Base-by-base conservation (phyloP, 2,113 vertebrate genomes). In the Antechinus flavipes region DNA sequence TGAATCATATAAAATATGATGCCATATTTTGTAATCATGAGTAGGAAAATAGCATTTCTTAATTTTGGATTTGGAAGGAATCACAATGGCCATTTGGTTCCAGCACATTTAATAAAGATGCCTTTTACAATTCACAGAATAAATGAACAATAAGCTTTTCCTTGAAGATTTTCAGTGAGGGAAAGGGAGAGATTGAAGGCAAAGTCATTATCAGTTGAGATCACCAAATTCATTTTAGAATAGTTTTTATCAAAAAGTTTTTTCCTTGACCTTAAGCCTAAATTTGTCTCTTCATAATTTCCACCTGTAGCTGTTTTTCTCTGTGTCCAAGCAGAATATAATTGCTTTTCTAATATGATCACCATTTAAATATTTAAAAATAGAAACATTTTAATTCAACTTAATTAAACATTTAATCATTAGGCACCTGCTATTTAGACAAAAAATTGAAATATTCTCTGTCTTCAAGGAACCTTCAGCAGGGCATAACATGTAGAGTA, bases 1-100 rank as follows among this genome's bases (percentile, higher is more conserved):
- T 93, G 93, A 35, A 46, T 52, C 91, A 91, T 42, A 24, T 22
- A 92, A 93, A 91, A 54, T 52, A 94, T 52, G n/a, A 42, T 84
- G n/a, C 19, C n/a, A 42, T 42, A n/a, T 76, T 76, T 35, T 76
- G 35, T n/a, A 84, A 84, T 16, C 42, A 84, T 22, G 68, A 84
- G n/a, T 23, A 84, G 19, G 68, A 7, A 84, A n/a, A 84, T 8
- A 84, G 19, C n/a, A 84, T 84, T 16, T 84, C 16, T 84, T n/a
- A 84, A 84, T 42, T 84, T 53, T 8, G 35, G 92, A 46, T 0
- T 2, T 90, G 54, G 49, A 46, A 49, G n/a, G 50, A 30, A 54
- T 52, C 54, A 26, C 11, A 42, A 47, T 42, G 35, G 19, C 35
- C 2, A 90, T 54, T 89, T 84, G 90, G 56, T 93, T 89, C 54